Evolutionary conservation across 2,797 vertebrate genomes (phyloP).

Genomic region (Sebastes elongatus): DNA sequence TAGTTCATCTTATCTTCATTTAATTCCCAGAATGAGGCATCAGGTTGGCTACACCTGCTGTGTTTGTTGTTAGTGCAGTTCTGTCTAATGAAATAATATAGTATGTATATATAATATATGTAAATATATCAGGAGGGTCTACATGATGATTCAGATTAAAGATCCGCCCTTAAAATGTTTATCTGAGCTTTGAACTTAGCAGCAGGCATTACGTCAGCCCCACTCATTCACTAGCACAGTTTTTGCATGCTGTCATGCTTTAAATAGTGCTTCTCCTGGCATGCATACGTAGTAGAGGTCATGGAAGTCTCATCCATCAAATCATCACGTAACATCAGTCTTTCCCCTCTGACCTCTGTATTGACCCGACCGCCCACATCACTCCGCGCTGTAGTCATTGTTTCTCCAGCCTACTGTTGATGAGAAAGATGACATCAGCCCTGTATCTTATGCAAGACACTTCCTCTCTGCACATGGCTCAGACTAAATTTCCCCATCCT

Average conservation of each 20-base stretch:
- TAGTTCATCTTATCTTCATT: background rate
- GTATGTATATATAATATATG: background rate
- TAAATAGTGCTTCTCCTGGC: conserved; percentile 31
- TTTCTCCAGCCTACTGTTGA: conserved; percentile 30
- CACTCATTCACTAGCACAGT: background rate
- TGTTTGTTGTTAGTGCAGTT: background rate
- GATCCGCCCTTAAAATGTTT: conserved; percentile 8
- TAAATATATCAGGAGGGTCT: background rate
- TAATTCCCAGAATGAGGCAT: background rate
- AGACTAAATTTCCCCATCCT: conserved; percentile 59
- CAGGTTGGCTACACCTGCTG: background rate
- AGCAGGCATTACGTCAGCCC: conserved; percentile 44
- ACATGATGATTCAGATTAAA: background rate
- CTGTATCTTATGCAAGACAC: conserved; percentile 39
- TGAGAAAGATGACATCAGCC: conserved; percentile 64
- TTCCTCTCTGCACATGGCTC: conserved; percentile 12
- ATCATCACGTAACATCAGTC: conserved; percentile 44
- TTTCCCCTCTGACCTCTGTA: conserved; percentile 50
- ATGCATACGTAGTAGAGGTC: conserved; percentile 24
- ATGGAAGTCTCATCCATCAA: conserved; percentile 7
- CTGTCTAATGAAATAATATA: background rate
- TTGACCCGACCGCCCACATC: conserved; percentile 21
- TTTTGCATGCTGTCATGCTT: conserved; percentile 49
- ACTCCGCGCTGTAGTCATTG: background rate
- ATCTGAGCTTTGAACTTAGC: conserved; percentile 39